Evolutionary conservation across 1,140 invertebrate genomes (phyloP).

Genomic region (Macrocentrus cingulum): DNA sequence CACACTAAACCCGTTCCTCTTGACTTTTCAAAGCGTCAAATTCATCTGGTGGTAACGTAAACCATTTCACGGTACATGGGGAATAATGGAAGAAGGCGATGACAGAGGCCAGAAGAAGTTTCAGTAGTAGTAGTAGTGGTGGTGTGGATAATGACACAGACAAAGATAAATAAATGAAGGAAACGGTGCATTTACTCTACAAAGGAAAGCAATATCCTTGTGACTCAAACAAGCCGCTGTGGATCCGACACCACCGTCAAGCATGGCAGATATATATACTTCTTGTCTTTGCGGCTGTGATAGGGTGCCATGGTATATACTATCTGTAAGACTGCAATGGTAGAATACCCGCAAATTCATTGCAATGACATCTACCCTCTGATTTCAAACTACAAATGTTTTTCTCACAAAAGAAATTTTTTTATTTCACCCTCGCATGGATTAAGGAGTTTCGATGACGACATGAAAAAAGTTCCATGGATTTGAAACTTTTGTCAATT

Average conservation of each 20-base stretch:
- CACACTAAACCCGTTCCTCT: slow-evolving; percentile 3
- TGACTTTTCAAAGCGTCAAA: slow-evolving; percentile 34
- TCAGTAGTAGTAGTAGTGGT: slow-evolving; percentile 16
- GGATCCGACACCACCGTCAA: neutral
- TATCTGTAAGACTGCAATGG: neutral
- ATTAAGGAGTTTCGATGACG: no score
- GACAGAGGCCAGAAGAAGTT: no score
- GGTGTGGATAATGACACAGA: slow-evolving; percentile 26
- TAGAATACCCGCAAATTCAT: neutral
- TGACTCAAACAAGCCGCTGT: slow-evolving; percentile 11
- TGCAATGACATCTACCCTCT: no score
- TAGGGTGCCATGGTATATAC: no score
- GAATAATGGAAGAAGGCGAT: slow-evolving; percentile 1
- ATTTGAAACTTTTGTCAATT: no score
- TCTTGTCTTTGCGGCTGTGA: no score
- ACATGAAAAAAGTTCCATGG: no score
- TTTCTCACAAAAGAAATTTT: no score
- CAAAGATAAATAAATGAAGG: slow-evolving; percentile 52
- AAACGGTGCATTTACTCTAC: slow-evolving; percentile 37
- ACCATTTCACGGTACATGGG: slow-evolving; percentile 2
- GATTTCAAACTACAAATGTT: no score
- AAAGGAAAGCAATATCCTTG: slow-evolving; percentile 49
- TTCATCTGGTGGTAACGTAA: slow-evolving; percentile 34
- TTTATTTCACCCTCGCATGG: no score
- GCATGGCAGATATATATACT: neutral